Base-by-base conservation (phyloP, 2,113 vertebrate genomes). In the Fulica atra region DNA sequence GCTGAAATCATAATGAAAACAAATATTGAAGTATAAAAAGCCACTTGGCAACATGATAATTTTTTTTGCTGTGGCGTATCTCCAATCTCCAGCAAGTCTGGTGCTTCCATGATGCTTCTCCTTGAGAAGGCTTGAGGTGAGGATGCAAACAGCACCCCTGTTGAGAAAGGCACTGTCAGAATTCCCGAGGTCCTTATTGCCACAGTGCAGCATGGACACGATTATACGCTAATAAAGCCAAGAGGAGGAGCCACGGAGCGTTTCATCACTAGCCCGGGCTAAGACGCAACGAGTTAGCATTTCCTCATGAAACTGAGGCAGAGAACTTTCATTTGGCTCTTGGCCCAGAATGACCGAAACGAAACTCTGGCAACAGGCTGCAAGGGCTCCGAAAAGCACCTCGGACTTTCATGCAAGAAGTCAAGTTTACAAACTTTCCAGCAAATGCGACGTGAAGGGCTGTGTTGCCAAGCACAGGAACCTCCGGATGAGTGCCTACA, bases 321-420 rank as follows among this genome's bases (percentile, higher is more conserved):
- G 20, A 38, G n/a, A 77, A 59, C 60, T 94, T 70, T 88, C 44
- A 13, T 78, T 88, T 95, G 93, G 95, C 92, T 93, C 35, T 40
- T 81, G 46, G 83, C 90, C 86, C 35, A 14, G 53, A n/a, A 42
- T 19, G 69, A 44, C 57, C 19, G 4, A 96, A 79, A 66, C 53
- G 38, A 81, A 95, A 95, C 21, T 93, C n/a, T 0, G 0, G 33
- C 60, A 64, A 20, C 4, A 23, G 26, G 51, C 51, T 84, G 24
- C 46, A 25, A 21, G 36, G 16, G 28, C 35, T 72, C n/a, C 15
- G 21, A 74, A 84, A 88, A 26, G 16, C 24, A 35, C 14, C 29
- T 42, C 0, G 0, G 36, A 23, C 13, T 63, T 21, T 19, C 48
- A 7, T 1, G 0, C 23, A 1, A 42, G 23, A 16, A 40, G 17